Evolutionary conservation across 2,113 vertebrate genomes (phyloP).

Genomic region (Bubo scandiacus): DNA sequence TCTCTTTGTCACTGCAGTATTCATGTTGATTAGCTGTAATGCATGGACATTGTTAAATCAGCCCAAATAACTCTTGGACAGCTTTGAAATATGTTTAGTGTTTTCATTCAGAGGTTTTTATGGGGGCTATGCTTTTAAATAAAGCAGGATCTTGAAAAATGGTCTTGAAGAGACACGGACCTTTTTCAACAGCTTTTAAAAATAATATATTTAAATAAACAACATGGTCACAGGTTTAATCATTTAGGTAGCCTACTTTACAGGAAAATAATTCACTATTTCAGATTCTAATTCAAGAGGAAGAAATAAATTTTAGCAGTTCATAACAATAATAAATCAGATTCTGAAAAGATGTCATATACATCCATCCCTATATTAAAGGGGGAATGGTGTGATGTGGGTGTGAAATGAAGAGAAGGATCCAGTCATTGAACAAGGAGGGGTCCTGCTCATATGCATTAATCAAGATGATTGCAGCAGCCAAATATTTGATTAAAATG

Average conservation of each 20-base stretch:
- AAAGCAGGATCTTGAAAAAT: slow-evolving; percentile 18
- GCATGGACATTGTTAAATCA: not conserved
- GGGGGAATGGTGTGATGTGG: not conserved
- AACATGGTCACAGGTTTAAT: slow-evolving; percentile 30
- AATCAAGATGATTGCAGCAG: slow-evolving; percentile 36
- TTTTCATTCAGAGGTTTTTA: slow-evolving; percentile 25
- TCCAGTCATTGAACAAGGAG: not conserved
- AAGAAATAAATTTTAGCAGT: slow-evolving; percentile 34
- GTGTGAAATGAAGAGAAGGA: slow-evolving; percentile 8
- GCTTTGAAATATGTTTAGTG: not conserved
- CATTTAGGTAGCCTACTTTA: slow-evolving; percentile 37
- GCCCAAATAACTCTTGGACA: not conserved
- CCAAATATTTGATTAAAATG: slow-evolving; percentile 56
- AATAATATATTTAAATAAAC: slow-evolving; percentile 25
- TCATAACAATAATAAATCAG: slow-evolving; percentile 36
- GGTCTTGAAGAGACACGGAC: not conserved
- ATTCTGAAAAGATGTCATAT: slow-evolving; percentile 14
- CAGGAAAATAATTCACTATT: slow-evolving; percentile 40
- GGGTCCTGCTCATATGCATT: slow-evolving; percentile 29
- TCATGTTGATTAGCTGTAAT: not conserved
- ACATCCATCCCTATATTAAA: slow-evolving; percentile 20
- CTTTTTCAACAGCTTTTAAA: slow-evolving; percentile 16
- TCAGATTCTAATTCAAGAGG: slow-evolving; percentile 23
- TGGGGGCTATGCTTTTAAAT: not conserved
- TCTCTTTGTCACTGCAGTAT: not conserved